Evolutionary conservation across 1,140 invertebrate species (phyloP), one percentile per base, ranked within the genome.

Genomic region (Eulimnadia texana): DNA sequence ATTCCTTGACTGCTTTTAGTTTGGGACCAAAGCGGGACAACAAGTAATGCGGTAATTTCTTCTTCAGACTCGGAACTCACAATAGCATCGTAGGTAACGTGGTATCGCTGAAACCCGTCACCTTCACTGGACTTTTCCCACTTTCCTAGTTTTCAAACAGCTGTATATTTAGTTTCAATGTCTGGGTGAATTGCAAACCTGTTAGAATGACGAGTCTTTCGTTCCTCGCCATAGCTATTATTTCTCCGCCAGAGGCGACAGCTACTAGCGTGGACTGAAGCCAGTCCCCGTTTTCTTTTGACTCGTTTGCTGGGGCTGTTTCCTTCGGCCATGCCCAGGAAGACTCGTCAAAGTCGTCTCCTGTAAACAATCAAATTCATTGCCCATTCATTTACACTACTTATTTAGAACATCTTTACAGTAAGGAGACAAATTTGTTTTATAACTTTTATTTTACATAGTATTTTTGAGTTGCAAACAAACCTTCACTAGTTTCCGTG

Each of bases 1-100:
- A 80, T 80, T 68, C 82, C 82, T 54, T 78, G 74, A 24, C 76
- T 76, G 67, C 77, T 77, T 60, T 76, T 79, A 67, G 80, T 78
- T 68, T 86, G 79, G 68, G 85, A 79, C 69, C 84, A 71, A 65
- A 88, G 64, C 64, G 84, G 79, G 69, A 84, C 67, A 72, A 80
- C 78, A 55, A 79, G 63, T 16, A 82, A 64, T 63, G 74, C 72
- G 9, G 79, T 82, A 51, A 83, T 75, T 64, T 68, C 71, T 71
- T 82, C 81, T 58, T 78, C 79, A 60, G 52, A 70, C 72, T 69
- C 66, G 56, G 33, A 66, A 67, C 29, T 16, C 6, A 16, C 33
- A 42, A 16, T 9, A 9, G 33, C 16, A 16, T 42, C 33, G 16
- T 9, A 42, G 16, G 33, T 42, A 42, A 16, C 6, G 16, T 9